phyloP scores from a whole-genome alignment of 2,888 invertebrate genomes.

The Caenorhabditis wallacei region DNA sequence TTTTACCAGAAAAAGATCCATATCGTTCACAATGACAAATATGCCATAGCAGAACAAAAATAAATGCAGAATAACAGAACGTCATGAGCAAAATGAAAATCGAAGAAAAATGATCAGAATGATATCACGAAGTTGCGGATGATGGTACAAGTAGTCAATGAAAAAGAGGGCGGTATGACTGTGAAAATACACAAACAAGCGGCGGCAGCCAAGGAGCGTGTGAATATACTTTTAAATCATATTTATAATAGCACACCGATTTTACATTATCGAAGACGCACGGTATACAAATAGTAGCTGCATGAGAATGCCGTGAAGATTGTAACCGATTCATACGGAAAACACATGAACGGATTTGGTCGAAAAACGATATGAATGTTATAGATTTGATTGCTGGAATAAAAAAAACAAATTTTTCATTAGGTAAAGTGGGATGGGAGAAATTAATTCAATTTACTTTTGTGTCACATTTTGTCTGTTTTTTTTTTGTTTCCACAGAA shows the following conservation, averaged over 20 bases:
- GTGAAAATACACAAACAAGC: constrained; percentile 49
- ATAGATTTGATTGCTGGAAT: background rate
- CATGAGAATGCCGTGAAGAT: constrained; percentile 41
- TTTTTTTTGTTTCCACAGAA: background rate
- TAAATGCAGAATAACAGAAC: background rate
- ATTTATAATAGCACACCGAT: constrained; percentile 58
- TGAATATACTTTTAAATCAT: constrained; percentile 54
- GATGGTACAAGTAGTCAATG: constrained; percentile 38
- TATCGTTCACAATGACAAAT: constrained; percentile 38
- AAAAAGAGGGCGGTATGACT: constrained; percentile 15
- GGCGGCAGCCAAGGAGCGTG: constrained; percentile 51
- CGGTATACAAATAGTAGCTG: constrained; percentile 59
- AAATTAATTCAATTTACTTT: constrained; percentile 6
- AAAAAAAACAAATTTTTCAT: background rate
- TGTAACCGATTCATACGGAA: constrained; percentile 21
- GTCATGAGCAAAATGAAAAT: constrained; percentile 5
- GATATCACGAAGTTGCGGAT: constrained; percentile 36
- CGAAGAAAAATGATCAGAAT: constrained; percentile 10
- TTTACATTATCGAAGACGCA: constrained; percentile 67
- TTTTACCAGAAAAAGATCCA: constrained; percentile 43
- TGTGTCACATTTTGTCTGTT: too few species aligned
- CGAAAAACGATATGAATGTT: background rate
- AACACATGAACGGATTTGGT: background rate
- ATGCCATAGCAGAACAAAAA: constrained; percentile 11
- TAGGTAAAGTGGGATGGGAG: background rate